Evolutionary conservation across 2,797 vertebrate genomes (phyloP).

Genomic region (Dallia pectoralis): DNA sequence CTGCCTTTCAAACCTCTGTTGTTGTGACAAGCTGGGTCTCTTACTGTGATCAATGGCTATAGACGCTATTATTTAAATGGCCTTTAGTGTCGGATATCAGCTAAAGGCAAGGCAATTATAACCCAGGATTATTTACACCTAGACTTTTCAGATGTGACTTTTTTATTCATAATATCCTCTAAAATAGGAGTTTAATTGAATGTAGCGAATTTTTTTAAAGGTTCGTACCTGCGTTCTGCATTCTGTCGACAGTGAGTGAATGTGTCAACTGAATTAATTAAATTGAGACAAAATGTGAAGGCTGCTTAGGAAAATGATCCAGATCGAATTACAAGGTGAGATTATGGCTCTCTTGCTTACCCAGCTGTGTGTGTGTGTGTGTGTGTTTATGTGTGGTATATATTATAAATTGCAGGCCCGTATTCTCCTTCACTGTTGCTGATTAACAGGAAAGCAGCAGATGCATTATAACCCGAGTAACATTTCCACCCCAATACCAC

Average conservation of each 20-base stretch:
- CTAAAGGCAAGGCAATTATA: background rate
- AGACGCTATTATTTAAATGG: background rate
- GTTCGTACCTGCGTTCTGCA: background rate
- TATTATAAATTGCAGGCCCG: background rate
- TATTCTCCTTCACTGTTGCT: background rate
- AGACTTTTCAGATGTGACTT: too few species aligned
- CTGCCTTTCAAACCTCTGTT: slow-evolving; percentile 48
- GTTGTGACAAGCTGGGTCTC: slow-evolving; percentile 35
- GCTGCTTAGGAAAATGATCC: background rate
- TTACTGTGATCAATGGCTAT: background rate
- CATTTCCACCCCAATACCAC: slow-evolving; percentile 12
- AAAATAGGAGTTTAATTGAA: too few species aligned
- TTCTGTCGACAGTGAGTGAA: background rate
- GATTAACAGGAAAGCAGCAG: slow-evolving; percentile 7
- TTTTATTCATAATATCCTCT: too few species aligned
- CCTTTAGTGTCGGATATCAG: background rate
- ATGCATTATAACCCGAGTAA: slow-evolving; percentile 6
- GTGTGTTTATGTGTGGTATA: background rate
- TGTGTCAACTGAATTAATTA: background rate
- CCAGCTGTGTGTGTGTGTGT: background rate
- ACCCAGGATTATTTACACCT: background rate
- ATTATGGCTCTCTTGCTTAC: background rate
- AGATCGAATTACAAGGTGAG: background rate
- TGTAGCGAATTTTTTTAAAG: too few species aligned
- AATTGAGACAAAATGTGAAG: background rate